phyloP scores from a whole-genome alignment of 2,797 vertebrate species.

The Semotilus atromaculatus region DNA sequence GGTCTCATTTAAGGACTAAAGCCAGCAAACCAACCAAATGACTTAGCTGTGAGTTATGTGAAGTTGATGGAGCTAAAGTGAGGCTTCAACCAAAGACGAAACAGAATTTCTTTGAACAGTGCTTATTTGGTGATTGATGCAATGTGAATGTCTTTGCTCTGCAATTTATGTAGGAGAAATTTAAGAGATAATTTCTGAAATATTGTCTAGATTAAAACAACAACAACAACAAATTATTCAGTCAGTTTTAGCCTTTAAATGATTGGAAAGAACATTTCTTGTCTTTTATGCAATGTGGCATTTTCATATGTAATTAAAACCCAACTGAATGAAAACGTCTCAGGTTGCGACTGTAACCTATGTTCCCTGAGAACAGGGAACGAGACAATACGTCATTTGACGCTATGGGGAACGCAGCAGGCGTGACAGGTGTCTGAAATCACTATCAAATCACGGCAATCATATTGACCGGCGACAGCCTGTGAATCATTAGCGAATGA shows the following conservation, averaged over 20 bases:
- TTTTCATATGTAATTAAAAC: too few relatives aligned
- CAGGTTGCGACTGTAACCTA: too few relatives aligned
- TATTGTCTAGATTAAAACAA: not conserved
- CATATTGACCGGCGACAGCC: too few relatives aligned
- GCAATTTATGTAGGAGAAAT: not conserved
- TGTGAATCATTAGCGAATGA: too few relatives aligned
- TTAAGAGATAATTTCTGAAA: not conserved
- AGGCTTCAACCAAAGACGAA: constrained; percentile 20
- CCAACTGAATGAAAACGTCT: not conserved
- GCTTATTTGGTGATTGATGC: constrained; percentile 19
- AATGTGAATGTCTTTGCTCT: not conserved
- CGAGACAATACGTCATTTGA: too few relatives aligned
- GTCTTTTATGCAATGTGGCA: not conserved
- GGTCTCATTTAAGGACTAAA: constrained; percentile 31
- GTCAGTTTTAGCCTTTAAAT: not conserved
- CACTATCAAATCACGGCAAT: too few relatives aligned
- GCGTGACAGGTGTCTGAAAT: too few relatives aligned
- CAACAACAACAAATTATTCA: not conserved
- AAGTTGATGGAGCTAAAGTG: constrained; percentile 17
- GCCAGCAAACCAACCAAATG: constrained; percentile 39
- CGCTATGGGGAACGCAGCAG: too few relatives aligned
- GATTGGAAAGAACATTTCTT: not conserved
- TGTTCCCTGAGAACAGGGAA: too few relatives aligned
- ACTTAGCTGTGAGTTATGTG: constrained; percentile 3
- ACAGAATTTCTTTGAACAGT: not conserved